phyloP scores from a whole-genome alignment of 2,888 invertebrate species.

The Callyntrura guangdongensis region DNA sequence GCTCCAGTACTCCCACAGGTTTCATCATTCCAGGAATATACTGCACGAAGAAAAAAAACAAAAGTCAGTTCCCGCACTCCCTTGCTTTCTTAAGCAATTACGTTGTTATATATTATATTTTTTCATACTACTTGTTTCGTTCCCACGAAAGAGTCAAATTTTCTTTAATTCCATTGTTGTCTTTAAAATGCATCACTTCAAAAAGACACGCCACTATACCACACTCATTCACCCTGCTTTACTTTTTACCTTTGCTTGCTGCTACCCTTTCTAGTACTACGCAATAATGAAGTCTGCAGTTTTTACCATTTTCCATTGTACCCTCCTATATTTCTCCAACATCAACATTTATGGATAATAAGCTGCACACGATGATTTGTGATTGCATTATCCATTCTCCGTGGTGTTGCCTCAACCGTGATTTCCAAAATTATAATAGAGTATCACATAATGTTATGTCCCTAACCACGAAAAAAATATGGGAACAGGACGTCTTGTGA shows the following conservation, averaged over 20 bases:
- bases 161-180: neutral
- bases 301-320: neutral
- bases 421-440: neutral
- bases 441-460: neutral
- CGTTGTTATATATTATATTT: neutral
- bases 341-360: slow-evolving; percentile 4
- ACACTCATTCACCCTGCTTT: neutral
- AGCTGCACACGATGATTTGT: neutral
- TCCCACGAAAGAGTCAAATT: slow-evolving; percentile 35
- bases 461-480: neutral
- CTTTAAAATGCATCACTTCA: neutral
- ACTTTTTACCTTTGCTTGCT: neutral
- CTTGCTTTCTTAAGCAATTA: slow-evolving; percentile 53
- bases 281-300: slow-evolving; percentile 10
- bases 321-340: neutral
- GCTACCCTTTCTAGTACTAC: neutral
- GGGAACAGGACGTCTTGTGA: neutral
- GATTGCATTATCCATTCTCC: neutral
- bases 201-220: neutral
- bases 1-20: slow-evolving; percentile 38
- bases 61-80: slow-evolving; percentile 28
- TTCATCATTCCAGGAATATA: slow-evolving; percentile 51
- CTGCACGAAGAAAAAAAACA: neutral
- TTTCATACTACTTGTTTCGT: slow-evolving; percentile 35
- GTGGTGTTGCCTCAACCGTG: neutral